Percentiles rank a stretch among this genome's conserved stretches.
Evolutionary conservation across 2,888 invertebrate species (phyloP).

Genomic region (Sphaerophoria taeniata): DNA sequence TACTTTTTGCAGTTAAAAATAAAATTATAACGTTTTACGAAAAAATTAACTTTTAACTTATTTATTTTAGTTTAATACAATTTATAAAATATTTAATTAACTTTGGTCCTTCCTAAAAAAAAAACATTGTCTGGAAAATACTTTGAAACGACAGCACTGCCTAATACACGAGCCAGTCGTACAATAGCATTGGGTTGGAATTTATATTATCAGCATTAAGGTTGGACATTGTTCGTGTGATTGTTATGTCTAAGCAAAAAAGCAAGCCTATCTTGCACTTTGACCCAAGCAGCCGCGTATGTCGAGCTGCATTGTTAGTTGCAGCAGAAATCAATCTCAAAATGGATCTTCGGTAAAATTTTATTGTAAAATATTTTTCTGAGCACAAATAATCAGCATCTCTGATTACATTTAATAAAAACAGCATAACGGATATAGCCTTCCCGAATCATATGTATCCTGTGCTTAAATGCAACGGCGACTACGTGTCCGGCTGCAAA

Average conservation of each 20-base stretch:
- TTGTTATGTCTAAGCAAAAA: too few species aligned
- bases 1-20: too few species aligned
- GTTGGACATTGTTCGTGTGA: too few species aligned
- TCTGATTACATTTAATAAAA: too few species aligned
- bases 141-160: not conserved
- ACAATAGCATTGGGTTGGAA: conserved; percentile 17
- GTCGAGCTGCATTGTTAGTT: not conserved
- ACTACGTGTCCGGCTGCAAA: conserved; percentile 78
- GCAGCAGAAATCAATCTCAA: too few species aligned
- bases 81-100: too few species aligned
- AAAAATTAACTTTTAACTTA: too few species aligned
- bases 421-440: not conserved
- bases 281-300: not conserved
- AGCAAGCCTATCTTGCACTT: not conserved
- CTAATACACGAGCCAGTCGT: not conserved
- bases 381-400: too few species aligned
- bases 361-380: too few species aligned
- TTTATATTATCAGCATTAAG: conserved; percentile 5
- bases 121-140: not conserved
- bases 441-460: conserved; percentile 63
- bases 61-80: too few species aligned
- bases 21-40: too few species aligned
- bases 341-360: too few species aligned
- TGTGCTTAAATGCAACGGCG: conserved; percentile 80
- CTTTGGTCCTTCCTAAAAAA: not conserved